Conservation (phyloP, 2,797 vertebrate species). For the Catamblyrhynchus diadema region DNA sequence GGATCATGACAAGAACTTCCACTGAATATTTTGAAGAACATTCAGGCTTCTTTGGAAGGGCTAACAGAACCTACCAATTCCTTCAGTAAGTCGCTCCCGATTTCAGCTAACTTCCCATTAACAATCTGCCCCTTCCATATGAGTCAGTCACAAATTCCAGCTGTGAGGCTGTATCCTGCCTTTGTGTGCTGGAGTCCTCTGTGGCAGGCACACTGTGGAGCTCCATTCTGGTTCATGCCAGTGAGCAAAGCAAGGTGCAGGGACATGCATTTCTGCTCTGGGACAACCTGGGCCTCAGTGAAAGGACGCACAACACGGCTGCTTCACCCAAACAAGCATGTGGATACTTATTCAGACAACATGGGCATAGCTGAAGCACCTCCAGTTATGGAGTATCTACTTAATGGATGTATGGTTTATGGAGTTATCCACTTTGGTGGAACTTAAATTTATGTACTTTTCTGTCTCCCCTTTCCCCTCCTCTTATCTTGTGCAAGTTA, state of each 20-base stretch:
- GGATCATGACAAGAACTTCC: not conserved
- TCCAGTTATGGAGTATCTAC: not conserved
- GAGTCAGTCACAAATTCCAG: not conserved
- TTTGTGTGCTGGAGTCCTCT: not conserved
- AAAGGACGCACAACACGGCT: fast-evolving
- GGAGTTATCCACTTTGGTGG: not conserved
- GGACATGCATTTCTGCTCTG: not conserved
- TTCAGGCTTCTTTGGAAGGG: not conserved
- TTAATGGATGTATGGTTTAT: not conserved
- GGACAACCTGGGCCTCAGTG: not conserved
- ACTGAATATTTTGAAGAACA: not conserved
- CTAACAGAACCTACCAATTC: not conserved
- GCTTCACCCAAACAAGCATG: not conserved
- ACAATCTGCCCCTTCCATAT: not conserved
- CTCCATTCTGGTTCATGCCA: not conserved
- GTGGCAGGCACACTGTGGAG: not conserved
- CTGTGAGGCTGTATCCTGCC: not conserved
- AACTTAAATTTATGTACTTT: not conserved
- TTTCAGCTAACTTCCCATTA: not conserved
- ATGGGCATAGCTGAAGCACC: not conserved
- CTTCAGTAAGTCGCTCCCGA: not conserved
- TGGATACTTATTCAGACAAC: not conserved
- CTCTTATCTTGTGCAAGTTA: not conserved
- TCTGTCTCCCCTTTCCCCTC: not conserved
- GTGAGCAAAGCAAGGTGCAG: not conserved